Evolutionary conservation across 2,113 vertebrate genomes (phyloP).

Genomic region (Promerops cafer): DNA sequence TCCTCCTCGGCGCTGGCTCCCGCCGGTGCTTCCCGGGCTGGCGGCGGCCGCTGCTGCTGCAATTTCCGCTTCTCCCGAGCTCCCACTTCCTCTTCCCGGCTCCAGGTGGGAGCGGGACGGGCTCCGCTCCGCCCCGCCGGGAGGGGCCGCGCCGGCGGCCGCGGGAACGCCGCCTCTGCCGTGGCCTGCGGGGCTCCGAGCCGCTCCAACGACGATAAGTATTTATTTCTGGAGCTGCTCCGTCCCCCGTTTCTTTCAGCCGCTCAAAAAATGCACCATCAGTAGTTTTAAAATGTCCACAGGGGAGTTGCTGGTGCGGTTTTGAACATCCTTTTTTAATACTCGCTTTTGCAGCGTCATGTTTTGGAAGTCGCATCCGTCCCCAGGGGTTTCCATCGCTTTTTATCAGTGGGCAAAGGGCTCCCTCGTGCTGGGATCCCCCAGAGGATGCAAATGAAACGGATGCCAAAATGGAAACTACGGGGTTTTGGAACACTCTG

Average conservation of each 20-base stretch:
- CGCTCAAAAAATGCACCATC: not conserved
- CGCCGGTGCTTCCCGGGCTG: not conserved
- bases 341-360: not conserved
- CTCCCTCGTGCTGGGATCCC: rapidly evolving
- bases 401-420: not conserved
- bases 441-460: not conserved
- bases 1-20: not conserved
- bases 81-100: constrained; percentile 68
- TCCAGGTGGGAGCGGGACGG: constrained; percentile 32
- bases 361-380: not conserved
- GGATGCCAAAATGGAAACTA: not conserved
- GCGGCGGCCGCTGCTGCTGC: constrained; percentile 46
- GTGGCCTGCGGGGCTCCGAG: not conserved
- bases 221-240: too few species aligned
- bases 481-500: rapidly evolving
- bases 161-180: rapidly evolving
- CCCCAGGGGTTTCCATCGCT: not conserved
- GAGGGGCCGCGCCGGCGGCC: not conserved
- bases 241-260: rapidly evolving
- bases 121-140: not conserved
- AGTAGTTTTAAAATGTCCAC: not conserved
- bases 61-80: constrained; percentile 73
- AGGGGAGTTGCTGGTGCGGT: not conserved
- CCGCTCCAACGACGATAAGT: rapidly evolving
- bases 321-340: not conserved